Base-by-base conservation (phyloP, 2,888 invertebrate genomes). In the Dicyrtoma fusca region DNA sequence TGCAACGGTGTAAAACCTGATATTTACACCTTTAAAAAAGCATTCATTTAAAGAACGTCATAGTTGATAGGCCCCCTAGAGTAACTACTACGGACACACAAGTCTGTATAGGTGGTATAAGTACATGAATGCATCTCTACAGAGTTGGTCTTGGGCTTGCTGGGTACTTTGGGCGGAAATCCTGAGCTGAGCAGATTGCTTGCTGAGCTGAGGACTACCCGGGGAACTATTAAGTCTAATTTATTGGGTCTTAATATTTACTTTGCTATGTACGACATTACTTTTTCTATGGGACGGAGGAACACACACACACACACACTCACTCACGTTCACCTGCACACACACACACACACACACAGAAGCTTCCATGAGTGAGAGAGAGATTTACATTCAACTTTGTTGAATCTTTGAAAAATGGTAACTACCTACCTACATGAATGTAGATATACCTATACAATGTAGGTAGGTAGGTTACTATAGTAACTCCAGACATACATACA, bases 201-300 rank as follows among this genome's bases (percentile, higher is more conserved):
- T 57, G 68, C 74, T 66, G 71, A 71, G 74, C 23, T 55, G 45
- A 19, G 23, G 21, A 71, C 74, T 74, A 69, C 68, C 71, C 62
- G 47, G 71, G 74, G 69, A 71, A 70, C 74, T 74, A 74, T 74
- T 71, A 71, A 62, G 55, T 44, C 53, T 66, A 59, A 65, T 71
- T 71, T 71, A 71, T 71, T 71, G 64, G 26, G 71, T 64, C 63
- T 64, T 71, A 62, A 68, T 72, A 62, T 53, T 66, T 72, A 62
- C 23, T 61, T 11, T 61, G 61, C 44, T 44, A 44, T 53, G 21
- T 53, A 26, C 61, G n/a, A 61, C 26, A n/a, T n/a, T 17, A 44
- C 61, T 21, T 19, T 42, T 17, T 42, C 53, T 4, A 57, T 57
- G 53, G 53, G 19, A 21, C n/a, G n/a, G 19, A 49, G n/a, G 17